Evolutionary conservation across 1,140 invertebrate genomes (phyloP).

Genomic region (Euborellia annulipes): DNA sequence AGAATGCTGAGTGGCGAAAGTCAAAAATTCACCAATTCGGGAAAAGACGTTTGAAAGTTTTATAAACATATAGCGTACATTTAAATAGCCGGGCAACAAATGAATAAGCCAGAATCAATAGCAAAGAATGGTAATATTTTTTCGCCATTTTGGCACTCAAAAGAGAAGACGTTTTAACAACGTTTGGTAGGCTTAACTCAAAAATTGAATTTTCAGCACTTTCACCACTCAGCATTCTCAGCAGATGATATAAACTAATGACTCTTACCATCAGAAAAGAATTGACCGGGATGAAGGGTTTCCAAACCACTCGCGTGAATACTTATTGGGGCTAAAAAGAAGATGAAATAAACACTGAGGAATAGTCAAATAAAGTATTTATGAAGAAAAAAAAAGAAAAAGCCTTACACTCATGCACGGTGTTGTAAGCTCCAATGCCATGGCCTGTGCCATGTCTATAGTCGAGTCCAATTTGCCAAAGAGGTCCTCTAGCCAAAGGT

Average conservation of each 20-base stretch:
- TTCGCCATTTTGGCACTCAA: too few relatives aligned
- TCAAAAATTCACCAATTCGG: too few relatives aligned
- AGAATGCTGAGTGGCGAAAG: too few relatives aligned
- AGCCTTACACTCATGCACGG: constrained; percentile 61
- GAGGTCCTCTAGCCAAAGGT: constrained; percentile 51
- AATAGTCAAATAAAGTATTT: background rate
- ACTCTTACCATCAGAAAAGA: constrained; percentile 60
- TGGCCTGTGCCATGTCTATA: constrained; percentile 80
- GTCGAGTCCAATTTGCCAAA: constrained; percentile 68
- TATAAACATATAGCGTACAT: too few relatives aligned
- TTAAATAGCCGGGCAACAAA: too few relatives aligned
- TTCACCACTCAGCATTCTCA: background rate
- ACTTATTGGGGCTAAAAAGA: constrained; percentile 48
- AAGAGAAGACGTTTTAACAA: too few relatives aligned
- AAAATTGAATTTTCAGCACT: background rate
- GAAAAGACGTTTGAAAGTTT: too few relatives aligned
- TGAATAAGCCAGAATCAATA: too few relatives aligned
- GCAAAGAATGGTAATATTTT: too few relatives aligned
- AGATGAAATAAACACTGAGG: constrained; percentile 3
- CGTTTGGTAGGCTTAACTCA: too few relatives aligned
- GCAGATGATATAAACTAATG: background rate
- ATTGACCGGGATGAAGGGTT: constrained; percentile 62
- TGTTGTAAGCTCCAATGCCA: constrained; percentile 74
- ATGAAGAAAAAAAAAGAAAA: constrained; percentile 4
- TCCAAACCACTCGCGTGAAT: constrained; percentile 30